Evolutionary conservation across 2,888 invertebrate genomes (phyloP).

Genomic region (Pseudococcus jackbeardsleyi): DNA sequence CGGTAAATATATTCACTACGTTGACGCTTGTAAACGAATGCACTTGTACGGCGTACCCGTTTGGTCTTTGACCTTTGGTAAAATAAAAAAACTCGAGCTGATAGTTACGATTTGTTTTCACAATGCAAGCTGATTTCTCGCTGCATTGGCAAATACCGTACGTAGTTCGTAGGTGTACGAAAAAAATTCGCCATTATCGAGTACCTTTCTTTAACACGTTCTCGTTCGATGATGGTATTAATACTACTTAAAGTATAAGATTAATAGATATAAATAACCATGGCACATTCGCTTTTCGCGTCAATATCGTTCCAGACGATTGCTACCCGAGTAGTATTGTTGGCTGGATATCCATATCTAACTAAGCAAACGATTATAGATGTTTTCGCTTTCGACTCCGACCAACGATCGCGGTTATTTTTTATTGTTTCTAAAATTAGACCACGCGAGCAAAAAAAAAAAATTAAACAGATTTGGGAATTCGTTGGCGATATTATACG

Average conservation of each 20-base stretch:
- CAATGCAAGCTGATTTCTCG: neutral
- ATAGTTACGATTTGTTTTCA: neutral
- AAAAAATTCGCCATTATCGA: neutral
- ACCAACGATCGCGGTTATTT: neutral
- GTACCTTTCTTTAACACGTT: neutral
- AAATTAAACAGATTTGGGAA: neutral
- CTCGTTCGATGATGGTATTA: no score
- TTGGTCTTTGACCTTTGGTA: constrained; percentile 31
- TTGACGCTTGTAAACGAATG: neutral
- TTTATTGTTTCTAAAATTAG: neutral
- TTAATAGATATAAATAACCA: no score
- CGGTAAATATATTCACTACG: constrained; percentile 8
- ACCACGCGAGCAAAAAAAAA: neutral
- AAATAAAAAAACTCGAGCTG: neutral
- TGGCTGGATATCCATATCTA: neutral
- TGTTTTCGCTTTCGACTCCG: neutral
- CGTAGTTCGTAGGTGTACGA: neutral
- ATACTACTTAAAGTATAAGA: no score
- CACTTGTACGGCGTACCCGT: neutral
- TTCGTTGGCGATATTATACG: neutral
- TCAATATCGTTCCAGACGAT: neutral
- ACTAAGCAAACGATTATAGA: neutral
- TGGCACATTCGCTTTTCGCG: neutral
- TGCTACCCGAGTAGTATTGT: neutral
- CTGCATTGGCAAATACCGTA: constrained; percentile 12